These are phyloP conservation scores for Ambastaia sidthimunki DNA, from an alignment of 2,797 vertebrate species.

Conservation along the genomic window DNA sequence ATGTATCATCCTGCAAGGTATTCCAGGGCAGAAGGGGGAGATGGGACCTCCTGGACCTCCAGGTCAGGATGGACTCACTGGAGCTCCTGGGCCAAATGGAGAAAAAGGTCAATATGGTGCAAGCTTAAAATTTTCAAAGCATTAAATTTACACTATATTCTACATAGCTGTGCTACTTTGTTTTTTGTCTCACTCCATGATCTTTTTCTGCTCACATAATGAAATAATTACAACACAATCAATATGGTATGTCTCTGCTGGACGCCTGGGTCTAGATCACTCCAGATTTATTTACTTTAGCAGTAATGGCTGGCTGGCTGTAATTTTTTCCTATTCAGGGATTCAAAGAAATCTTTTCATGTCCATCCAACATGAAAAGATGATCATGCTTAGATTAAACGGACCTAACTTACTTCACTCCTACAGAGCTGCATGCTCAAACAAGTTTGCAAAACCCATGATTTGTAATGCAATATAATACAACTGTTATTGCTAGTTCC, in stretches of 20 bases:
- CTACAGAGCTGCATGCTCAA: not conserved
- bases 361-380: not conserved
- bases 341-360: not conserved
- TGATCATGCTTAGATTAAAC: not conserved
- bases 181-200: not conserved
- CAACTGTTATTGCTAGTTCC: conserved; percentile 13
- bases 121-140: not conserved
- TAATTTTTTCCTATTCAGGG: not conserved
- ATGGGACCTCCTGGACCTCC: conserved; percentile 77
- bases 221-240: no score
- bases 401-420: not conserved
- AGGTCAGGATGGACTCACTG: conserved; percentile 75
- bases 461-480: not conserved
- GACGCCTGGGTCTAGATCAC: not conserved
- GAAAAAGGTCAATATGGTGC: conserved; percentile 69
- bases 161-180: not conserved
- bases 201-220: no score
- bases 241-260: no score
- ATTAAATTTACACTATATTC: not conserved
- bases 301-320: not conserved
- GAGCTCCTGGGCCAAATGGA: conserved; percentile 73
- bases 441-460: conserved; percentile 26
- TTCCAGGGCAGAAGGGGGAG: conserved; percentile 83
- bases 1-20: conserved; percentile 71
- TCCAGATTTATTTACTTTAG: not conserved